Evolutionary conservation across 2,113 vertebrate species (phyloP), one percentile per base, ranked within the genome.

Genomic region (Muscicapa adusta): DNA sequence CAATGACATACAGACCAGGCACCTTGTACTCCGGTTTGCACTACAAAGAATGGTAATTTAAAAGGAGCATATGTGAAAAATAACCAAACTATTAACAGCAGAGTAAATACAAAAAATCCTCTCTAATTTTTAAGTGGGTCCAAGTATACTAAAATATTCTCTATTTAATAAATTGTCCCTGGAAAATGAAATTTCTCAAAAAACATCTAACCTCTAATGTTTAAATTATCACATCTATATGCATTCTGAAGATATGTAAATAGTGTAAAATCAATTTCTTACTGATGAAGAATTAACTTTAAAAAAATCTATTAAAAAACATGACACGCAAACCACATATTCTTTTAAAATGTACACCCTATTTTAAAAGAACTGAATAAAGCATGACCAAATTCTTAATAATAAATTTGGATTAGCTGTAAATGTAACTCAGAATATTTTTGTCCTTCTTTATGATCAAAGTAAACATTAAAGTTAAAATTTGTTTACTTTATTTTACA

Each of bases 11-110:
- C 61, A 99, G 98, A 68, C 99, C 99, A 13, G 99, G 99, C 63
- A 99, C 99, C 96, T 99, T 99, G 97, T 99, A 99, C 97, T 99
- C 99, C 71, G 99, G 99, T 96, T 99, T 99, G 97, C 99, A 99
- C 99, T 99, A 61, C 2, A 89, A 90, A 92, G 26, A 87, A 95
- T 12, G 43, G 33, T 14, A 67, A 36, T 66, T 91, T 76, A 12
- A 85, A 76, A 93, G 17, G 14, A 50, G 17, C 26, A 10, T 47
- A 86, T 23, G n/a, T 88, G 40, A 85, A 91, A 95, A 94, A 85
- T 29, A 74, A 67, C 5, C 48, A 36, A 81, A 20, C 0, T 17
- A 38, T 31, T 54, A 85, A 80, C 0, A 1, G 25, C 31, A 85
- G 12, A 91, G 15, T 36, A 89, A 82, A 85, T 43, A 76, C 0